These are phyloP conservation scores for Clupea harengus DNA, from an alignment of 2,113 vertebrate species.

Conservation along the genomic window DNA sequence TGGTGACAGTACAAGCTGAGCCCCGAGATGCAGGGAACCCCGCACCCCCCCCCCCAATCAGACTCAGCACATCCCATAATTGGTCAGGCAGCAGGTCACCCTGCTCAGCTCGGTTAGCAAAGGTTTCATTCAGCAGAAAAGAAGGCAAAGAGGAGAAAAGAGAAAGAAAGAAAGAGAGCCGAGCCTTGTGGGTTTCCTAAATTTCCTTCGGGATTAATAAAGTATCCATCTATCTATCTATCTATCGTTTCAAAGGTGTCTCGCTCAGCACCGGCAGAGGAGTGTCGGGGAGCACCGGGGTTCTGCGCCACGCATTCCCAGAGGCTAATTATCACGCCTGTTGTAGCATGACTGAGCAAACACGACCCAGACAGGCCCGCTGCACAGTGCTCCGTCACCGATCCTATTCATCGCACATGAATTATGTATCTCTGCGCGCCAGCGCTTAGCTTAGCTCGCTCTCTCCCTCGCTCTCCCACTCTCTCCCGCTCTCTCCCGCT, in stretches of 20 bases:
- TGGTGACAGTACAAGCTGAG: not conserved
- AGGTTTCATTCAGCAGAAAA: not conserved
- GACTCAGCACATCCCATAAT: not conserved
- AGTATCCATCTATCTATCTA: too few species aligned
- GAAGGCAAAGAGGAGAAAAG: not conserved
- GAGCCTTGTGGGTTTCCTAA: not conserved
- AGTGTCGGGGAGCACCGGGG: not conserved
- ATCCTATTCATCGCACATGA: slow-evolving; percentile 26
- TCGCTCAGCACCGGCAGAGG: not conserved
- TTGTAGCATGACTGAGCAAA: slow-evolving; percentile 30
- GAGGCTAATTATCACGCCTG: slow-evolving; percentile 47
- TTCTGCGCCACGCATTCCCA: slow-evolving; percentile 19
- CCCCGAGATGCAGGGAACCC: not conserved
- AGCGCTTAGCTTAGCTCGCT: not conserved
- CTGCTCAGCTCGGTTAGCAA: not conserved
- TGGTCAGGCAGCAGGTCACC: not conserved
- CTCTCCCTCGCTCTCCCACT: not conserved
- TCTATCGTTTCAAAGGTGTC: slow-evolving; percentile 35
- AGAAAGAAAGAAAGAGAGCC: not conserved
- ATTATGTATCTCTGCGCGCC: slow-evolving; percentile 29
- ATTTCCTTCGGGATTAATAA: too few species aligned
- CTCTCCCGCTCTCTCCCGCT: not conserved
- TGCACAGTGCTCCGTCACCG: slow-evolving; percentile 13
- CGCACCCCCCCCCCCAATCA: too few species aligned
- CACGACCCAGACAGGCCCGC: slow-evolving; percentile 7